Evolutionary conservation across 2,888 invertebrate species (phyloP).

Genomic region (Acanthococcus lagerstroemiae): DNA sequence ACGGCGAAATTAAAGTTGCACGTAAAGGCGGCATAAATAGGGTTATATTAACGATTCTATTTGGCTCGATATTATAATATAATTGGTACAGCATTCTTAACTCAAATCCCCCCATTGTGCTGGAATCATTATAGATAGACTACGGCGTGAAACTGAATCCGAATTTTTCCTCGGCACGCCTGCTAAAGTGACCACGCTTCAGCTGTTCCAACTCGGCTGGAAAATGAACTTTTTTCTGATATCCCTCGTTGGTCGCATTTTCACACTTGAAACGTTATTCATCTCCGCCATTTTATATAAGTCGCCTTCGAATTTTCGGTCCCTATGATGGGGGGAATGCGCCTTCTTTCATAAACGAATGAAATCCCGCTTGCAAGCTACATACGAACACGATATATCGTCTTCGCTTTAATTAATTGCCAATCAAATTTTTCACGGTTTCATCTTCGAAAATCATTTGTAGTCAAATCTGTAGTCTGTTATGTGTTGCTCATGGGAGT

Average conservation of each 20-base stretch:
- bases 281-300: conserved; percentile 20
- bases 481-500: too few relatives aligned
- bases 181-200: conserved; percentile 30
- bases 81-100: conserved; percentile 24
- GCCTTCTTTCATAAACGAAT: too few relatives aligned
- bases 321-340: too few relatives aligned
- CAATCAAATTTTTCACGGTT: too few relatives aligned
- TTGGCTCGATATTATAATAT: conserved; percentile 29
- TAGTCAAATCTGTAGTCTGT: too few relatives aligned
- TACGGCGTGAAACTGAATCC: conserved; percentile 15
- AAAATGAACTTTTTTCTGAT: conserved; percentile 31
- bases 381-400: too few relatives aligned
- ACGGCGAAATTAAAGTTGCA: too few relatives aligned
- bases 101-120: conserved; percentile 23
- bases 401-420: too few relatives aligned
- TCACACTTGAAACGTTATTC: conserved; percentile 31
- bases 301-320: conserved; percentile 19
- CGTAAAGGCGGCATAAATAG: conserved; percentile 21
- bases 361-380: too few relatives aligned
- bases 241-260: conserved; percentile 30
- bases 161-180: conserved; percentile 27
- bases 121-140: conserved; percentile 20
- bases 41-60: conserved; percentile 29
- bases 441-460: too few relatives aligned
- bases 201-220: conserved; percentile 31